Percentiles rank a stretch among this genome's conserved stretches.
These are phyloP conservation scores for Miniopterus natalensis DNA, from an alignment of 2,113 vertebrate genomes.

Conservation along the genomic window DNA sequence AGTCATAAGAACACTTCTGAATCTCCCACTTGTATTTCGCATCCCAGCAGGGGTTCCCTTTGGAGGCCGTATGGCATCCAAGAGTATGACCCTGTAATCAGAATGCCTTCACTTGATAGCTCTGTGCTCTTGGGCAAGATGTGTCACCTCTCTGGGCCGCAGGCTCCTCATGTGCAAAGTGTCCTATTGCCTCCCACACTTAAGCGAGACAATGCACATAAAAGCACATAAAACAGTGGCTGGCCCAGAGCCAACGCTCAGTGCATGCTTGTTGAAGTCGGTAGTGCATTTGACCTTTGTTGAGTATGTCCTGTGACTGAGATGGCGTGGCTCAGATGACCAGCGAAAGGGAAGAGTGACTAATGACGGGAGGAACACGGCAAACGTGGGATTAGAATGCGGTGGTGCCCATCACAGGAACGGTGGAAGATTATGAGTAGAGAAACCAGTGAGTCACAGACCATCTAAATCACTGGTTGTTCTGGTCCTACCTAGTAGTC, in stretches of 20 bases:
- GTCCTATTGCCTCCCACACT: background rate
- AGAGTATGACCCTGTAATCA: background rate
- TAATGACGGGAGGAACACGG: background rate
- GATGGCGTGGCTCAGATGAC: background rate
- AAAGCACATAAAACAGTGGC: background rate
- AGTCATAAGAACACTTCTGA: background rate
- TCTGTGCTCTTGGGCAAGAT: background rate
- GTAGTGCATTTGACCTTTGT: too few relatives aligned
- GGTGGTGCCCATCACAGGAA: background rate
- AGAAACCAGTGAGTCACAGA: background rate
- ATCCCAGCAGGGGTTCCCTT: background rate
- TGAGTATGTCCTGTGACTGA: background rate
- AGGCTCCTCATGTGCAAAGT: background rate
- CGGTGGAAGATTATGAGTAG: background rate
- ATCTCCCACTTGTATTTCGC: constrained; percentile 2
- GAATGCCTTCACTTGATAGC: background rate
- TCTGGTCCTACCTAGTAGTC: background rate
- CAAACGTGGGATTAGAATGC: background rate
- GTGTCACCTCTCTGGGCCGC: background rate
- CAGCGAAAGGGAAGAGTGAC: background rate
- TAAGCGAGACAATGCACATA: background rate
- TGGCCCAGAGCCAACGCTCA: background rate
- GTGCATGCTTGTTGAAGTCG: background rate
- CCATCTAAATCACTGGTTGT: background rate
- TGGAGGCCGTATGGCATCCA: background rate